Conservation (phyloP, 2,888 invertebrate genomes). For the Drosophila koepferae region DNA sequence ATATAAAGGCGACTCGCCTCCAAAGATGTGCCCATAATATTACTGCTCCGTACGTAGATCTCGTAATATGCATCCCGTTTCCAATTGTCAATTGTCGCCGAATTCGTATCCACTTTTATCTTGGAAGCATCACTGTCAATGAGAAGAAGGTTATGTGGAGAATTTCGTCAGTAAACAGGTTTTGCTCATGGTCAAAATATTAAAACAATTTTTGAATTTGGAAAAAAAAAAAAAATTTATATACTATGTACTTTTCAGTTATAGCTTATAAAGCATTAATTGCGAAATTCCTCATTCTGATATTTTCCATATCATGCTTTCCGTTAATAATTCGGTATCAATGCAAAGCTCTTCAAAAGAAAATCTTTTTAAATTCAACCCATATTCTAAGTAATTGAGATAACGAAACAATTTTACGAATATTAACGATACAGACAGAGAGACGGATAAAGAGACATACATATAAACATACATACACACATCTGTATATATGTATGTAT, state of each 20-base stretch:
- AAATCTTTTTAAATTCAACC: conserved; percentile 3
- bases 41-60: conserved; percentile 76
- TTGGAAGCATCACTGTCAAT: conserved; percentile 41
- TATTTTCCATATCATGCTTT: not conserved
- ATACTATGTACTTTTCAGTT: no score
- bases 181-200: no score
- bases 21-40: conserved; percentile 71
- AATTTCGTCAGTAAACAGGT: not conserved
- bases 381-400: conserved; percentile 42
- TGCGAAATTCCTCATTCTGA: conserved; percentile 1
- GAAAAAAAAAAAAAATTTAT: no score
- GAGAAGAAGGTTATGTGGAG: not conserved
- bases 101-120: conserved; percentile 67
- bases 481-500: not conserved
- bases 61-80: conserved; percentile 63
- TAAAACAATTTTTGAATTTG: no score
- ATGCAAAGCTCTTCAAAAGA: conserved; percentile 2
- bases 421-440: not conserved
- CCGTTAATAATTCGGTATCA: not conserved
- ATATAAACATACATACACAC: conserved; percentile 11
- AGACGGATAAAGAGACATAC: not conserved
- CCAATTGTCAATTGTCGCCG: conserved; percentile 75
- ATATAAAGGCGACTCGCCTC: conserved; percentile 73
- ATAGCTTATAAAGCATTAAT: not conserved
- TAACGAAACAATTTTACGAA: conserved; percentile 25